Base-by-base conservation (phyloP, 2,113 vertebrate species). In the Apodemus sylvaticus region DNA sequence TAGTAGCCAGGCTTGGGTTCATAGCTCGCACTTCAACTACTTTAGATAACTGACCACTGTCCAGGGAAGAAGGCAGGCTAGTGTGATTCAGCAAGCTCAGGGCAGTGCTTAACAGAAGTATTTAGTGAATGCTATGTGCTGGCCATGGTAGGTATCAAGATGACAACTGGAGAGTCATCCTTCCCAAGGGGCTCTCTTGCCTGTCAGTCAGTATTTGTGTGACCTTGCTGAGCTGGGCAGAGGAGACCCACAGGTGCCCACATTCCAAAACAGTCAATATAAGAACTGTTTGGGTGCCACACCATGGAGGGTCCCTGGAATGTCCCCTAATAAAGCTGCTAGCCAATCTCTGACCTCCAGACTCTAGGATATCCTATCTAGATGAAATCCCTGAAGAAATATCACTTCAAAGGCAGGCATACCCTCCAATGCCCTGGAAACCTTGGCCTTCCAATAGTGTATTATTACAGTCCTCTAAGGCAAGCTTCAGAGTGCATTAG, bases 31-130 rank as follows among this genome's bases (percentile, higher is more conserved):
- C 29, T 36, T 51, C 20, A 2, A 6, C 3, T 39, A 34, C 22
- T 22, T 79, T 36, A 14, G 24, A 29, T 45, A 29, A n/a, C 39
- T n/a, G n/a, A 51, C 7, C 11, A 22, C 3, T 11, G 3, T 2
- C 71, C 10, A 9, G 64, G 2, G 4, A 36, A 36, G 48, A 89
- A 2, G 6, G 3, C 39, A 9, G 55, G 51, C 76, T 42, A 12
- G 36, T 31, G 0, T 2, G 13, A n/a, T 0, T 3, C 39, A 34
- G 39, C 17, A 55, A 42, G 22, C 20, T 26, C 66, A 1, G 20
- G 13, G 14, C 17, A 14, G 13, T 5, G 31, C 76, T n/a, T 26
- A 31, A 14, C 20, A 0, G 68, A 0, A 51, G 13, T 5, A 36
- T 31, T 51, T 7, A 74, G 36, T 19, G 20, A 22, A 66, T 86